Conservation (phyloP, 2,113 vertebrate genomes). For the Erpornis zantholeuca region DNA sequence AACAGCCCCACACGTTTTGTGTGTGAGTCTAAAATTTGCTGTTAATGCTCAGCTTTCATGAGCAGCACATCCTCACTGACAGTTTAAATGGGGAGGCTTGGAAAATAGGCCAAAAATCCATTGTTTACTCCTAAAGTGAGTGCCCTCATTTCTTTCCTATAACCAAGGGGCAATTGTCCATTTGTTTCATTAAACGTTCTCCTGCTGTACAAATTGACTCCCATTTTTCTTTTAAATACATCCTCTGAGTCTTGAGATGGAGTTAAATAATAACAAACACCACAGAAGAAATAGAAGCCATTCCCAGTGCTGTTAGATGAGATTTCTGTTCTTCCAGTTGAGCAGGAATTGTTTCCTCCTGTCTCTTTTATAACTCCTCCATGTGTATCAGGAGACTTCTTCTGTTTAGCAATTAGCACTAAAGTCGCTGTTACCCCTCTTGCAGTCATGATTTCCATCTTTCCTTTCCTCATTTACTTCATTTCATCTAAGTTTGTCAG, state of each 20-base stretch:
- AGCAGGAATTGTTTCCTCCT: background rate
- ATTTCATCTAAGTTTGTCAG: background rate
- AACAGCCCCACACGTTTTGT: background rate
- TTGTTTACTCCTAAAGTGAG: background rate
- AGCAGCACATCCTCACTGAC: background rate
- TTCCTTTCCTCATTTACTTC: background rate
- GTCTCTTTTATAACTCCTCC: background rate
- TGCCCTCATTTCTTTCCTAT: background rate
- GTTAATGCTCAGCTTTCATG: background rate
- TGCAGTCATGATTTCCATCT: background rate
- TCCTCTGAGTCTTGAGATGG: background rate
- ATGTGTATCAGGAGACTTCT: background rate
- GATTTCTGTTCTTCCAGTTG: background rate
- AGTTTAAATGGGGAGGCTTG: background rate
- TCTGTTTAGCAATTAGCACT: background rate
- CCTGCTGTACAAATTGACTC: background rate
- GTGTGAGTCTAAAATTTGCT: background rate
- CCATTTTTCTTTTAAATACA: constrained; percentile 13
- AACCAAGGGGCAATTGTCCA: background rate
- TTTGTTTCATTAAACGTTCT: background rate
- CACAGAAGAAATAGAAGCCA: background rate
- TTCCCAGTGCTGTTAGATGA: background rate
- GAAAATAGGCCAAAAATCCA: background rate
- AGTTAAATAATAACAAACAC: constrained; percentile 15
- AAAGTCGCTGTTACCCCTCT: background rate